Percentiles rank a stretch among this genome's conserved stretches.
Evolutionary conservation across 1,140 invertebrate genomes (phyloP).

Genomic region (Ostrea denselamellosa): DNA sequence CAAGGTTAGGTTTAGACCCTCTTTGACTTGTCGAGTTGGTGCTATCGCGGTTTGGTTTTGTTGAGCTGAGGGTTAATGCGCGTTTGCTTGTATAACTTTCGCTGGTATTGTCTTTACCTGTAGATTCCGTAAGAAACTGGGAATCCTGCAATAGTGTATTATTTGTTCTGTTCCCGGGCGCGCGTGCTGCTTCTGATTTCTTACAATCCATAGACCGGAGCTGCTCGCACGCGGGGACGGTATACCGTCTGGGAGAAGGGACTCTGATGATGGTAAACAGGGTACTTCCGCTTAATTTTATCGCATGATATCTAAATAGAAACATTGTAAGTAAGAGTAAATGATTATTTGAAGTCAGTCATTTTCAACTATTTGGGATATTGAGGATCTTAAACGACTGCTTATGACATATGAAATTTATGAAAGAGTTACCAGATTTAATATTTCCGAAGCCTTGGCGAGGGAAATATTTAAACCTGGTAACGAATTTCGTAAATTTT

Average conservation of each 20-base stretch:
- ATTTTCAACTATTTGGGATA: too few species aligned
- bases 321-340: too few species aligned
- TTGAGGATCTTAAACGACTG: too few species aligned
- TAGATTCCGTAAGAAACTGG: not conserved
- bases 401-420: too few species aligned
- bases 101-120: not conserved
- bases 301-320: not conserved
- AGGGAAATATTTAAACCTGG: too few species aligned
- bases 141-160: not conserved
- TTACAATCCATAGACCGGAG: not conserved
- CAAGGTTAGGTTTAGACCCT: not conserved
- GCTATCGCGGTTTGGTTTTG: not conserved
- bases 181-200: not conserved
- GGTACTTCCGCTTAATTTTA: conserved; percentile 1
- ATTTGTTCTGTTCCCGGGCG: not conserved
- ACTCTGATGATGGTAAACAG: not conserved
- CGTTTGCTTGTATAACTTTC: not conserved
- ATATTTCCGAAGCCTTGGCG: too few species aligned
- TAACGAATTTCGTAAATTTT: too few species aligned
- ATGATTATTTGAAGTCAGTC: too few species aligned
- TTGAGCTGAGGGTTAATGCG: too few species aligned
- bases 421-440: too few species aligned
- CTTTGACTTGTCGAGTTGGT: not conserved
- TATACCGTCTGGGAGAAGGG: not conserved
- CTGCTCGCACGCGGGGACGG: not conserved